phyloP scores from a whole-genome alignment of 1,140 invertebrate genomes.

The Cotesia typhae region DNA sequence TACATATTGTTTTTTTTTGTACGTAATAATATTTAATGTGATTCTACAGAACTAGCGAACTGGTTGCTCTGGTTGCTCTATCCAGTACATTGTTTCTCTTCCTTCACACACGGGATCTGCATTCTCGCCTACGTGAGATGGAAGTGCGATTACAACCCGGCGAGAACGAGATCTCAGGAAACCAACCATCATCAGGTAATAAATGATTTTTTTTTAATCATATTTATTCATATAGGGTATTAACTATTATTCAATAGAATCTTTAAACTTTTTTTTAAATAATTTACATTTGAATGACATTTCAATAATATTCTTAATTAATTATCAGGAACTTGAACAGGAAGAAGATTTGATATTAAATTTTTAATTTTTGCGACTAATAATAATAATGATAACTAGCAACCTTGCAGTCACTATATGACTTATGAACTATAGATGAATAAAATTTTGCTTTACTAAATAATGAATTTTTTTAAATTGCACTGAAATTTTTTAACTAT shows the following conservation, averaged over 20 bases:
- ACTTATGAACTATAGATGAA: no score
- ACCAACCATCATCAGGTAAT: conserved; percentile 75
- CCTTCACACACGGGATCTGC: conserved; percentile 81
- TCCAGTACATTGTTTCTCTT: conserved; percentile 83
- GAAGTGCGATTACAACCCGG: conserved; percentile 76
- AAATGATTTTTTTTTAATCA: conserved; percentile 10
- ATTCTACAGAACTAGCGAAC: conserved; percentile 74
- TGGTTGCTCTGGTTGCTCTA: conserved; percentile 79
- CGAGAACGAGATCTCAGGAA: conserved; percentile 74
- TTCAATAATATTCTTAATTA: no score
- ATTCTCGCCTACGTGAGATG: conserved; percentile 79
- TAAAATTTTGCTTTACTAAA: no score
- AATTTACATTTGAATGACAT: no score
- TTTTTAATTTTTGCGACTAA: no score
- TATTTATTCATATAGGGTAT: conserved; percentile 3
- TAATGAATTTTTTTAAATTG: no score
- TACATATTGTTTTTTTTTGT: conserved; percentile 2
- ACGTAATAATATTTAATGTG: conserved; percentile 39
- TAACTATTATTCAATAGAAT: neutral
- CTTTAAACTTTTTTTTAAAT: no score
- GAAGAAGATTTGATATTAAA: no score
- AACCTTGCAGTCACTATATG: no score
- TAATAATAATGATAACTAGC: no score
- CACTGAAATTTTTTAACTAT: no score
- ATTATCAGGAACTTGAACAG: no score